These are phyloP conservation scores for Oryzias woworae DNA, from an alignment of 2,113 vertebrate genomes.

Conservation along the genomic window DNA sequence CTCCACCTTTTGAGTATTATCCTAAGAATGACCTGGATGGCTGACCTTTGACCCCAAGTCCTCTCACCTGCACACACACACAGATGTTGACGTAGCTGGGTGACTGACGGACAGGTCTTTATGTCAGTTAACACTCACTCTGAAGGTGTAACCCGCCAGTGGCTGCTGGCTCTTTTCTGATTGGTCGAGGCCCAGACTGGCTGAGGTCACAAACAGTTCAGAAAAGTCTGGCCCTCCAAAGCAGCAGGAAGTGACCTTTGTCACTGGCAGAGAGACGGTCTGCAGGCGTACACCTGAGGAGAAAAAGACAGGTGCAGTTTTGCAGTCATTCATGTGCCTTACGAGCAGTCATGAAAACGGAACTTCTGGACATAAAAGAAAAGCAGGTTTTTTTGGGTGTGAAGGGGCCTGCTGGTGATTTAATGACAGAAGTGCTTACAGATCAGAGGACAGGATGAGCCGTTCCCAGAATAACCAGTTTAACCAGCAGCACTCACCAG, in stretches of 20 bases:
- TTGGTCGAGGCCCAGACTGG: slow-evolving; percentile 77
- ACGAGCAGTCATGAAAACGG: too few species aligned
- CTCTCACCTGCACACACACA: slow-evolving; percentile 34
- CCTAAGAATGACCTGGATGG: slow-evolving; percentile 43
- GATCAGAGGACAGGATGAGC: background rate
- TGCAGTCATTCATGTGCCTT: too few species aligned
- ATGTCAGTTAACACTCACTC: slow-evolving; percentile 60
- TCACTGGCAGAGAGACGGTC: slow-evolving; percentile 84
- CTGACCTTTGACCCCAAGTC: slow-evolving; percentile 58
- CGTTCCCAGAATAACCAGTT: background rate
- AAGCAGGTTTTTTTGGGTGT: too few species aligned
- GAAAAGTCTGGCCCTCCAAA: slow-evolving; percentile 91
- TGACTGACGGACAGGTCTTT: background rate
- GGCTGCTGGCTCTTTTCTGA: slow-evolving; percentile 76
- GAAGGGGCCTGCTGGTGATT: too few species aligned
- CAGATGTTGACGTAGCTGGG: background rate
- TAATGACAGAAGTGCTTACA: background rate
- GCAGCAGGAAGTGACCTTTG: slow-evolving; percentile 89
- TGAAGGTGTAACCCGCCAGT: slow-evolving; percentile 85
- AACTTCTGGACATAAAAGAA: too few species aligned
- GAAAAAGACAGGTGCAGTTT: background rate
- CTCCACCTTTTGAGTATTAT: slow-evolving; percentile 13
- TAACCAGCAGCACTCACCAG: slow-evolving; percentile 72
- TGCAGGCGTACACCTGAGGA: slow-evolving; percentile 84
- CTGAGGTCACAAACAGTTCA: slow-evolving; percentile 91